phyloP scores from a whole-genome alignment of 2,888 invertebrate genomes.

The Sphaeridia pumilis region DNA sequence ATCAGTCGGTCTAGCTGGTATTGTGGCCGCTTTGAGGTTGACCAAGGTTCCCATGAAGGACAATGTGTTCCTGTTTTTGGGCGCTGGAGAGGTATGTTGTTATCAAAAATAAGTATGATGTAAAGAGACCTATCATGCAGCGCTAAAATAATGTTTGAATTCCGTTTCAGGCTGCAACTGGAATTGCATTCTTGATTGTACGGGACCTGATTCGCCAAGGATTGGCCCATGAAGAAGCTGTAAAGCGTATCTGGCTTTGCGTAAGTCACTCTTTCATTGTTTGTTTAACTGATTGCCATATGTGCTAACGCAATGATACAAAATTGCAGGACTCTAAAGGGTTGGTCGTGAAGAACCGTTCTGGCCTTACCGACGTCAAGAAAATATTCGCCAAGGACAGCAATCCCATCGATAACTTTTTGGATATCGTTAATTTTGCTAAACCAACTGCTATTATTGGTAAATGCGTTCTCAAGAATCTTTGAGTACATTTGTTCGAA shows the following conservation, averaged over 20 bases:
- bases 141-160: too few species aligned
- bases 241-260: slow-evolving; percentile 59
- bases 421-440: slow-evolving; percentile 64
- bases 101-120: too few species aligned
- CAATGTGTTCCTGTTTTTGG: slow-evolving; percentile 82
- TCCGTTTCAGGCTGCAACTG: slow-evolving; percentile 83
- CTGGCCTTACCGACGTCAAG: slow-evolving; percentile 63
- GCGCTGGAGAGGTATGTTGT: slow-evolving; percentile 88
- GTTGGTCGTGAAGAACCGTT: slow-evolving; percentile 75
- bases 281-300: too few species aligned
- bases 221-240: slow-evolving; percentile 59
- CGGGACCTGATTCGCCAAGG: slow-evolving; percentile 90
- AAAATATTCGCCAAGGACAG: slow-evolving; percentile 65
- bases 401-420: slow-evolving; percentile 59
- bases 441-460: slow-evolving; percentile 88
- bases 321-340: slow-evolving; percentile 81
- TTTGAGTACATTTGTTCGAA: too few species aligned
- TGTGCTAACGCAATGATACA: too few species aligned
- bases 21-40: slow-evolving; percentile 72
- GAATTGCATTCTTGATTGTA: slow-evolving; percentile 82
- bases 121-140: too few species aligned
- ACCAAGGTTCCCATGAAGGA: slow-evolving; percentile 72
- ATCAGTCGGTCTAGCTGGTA: slow-evolving; percentile 85
- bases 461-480: too few species aligned
- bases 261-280: slow-evolving; percentile 23